Evolutionary conservation across 2,888 invertebrate species (phyloP), one percentile per base, ranked within the genome.

Genomic region (Xestia xanthographa): DNA sequence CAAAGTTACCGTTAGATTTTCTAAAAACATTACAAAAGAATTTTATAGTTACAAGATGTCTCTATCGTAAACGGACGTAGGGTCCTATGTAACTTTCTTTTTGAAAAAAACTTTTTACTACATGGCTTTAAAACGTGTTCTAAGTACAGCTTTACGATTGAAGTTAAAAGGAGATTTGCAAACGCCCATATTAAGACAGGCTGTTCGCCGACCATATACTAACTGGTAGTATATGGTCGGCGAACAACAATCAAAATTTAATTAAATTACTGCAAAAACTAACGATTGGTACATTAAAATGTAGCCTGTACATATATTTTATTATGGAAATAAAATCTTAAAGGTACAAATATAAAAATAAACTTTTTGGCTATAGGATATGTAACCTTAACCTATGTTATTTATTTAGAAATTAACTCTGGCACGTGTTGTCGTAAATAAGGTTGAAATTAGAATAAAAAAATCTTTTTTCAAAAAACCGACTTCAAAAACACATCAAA

Each of bases 1-100:
- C 53, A 38, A 53, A 53, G 67, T 56, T 63, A 85, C 83, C 56
- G 86, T 85, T 82, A 85, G 22, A 75, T 41, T 58, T 53, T 75
- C 43, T 62, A 78, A 43, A 75, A 76, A 73, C n/a, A 48, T 34
- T 34, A 80, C 80, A 80, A 80, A 70, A 67, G 70, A 60, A 48
- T 60, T 73, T 65, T 79, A 79, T 73, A 67, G 50, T 72, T 71
- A 12, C 50, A 75, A 67, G 62, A 56, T 77, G 58, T 62, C 11
- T 62, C n/a, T 41, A 26, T 79, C 53, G 60, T 77, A 80, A 80
- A 78, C 17, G 34, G 60, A 56, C 69, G 9, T 38, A 67, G 34
- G 22, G 22, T 43, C 26, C 65, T 56, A 62, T 29, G 43, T 17
- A 74, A 66, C 62, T 77, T 77, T 72, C 74, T 82, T 75, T 63